Base-by-base conservation (phyloP, 2,797 vertebrate species). In the Amniataba percoides region DNA sequence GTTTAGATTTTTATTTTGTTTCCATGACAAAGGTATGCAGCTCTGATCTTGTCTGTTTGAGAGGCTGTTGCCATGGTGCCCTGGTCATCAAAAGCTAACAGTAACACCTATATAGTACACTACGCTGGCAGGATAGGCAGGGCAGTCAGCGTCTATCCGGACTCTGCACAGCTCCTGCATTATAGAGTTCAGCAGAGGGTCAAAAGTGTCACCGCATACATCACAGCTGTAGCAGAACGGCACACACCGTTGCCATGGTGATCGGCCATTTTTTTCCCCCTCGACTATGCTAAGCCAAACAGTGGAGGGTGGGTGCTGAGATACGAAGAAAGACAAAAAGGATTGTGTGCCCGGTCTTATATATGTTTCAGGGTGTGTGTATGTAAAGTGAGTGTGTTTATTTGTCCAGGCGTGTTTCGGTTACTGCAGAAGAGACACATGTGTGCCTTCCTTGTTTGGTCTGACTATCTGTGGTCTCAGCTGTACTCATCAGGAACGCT, bases 171-270 rank as follows among this genome's bases (percentile, higher is more conserved):
- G 77, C 85, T 86, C 83, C 81, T 86, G 82, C 89, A 89, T 89
- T 87, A 78, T 43, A 63, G 91, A 93, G 94, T 95, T 95, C 94
- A 95, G 72, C 75, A 71, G 71, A 70, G 90, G 93, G 94, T 94
- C 93, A 93, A 89, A 90, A 90, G 90, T 94, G 93, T 92, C 90
- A 93, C 89, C 90, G 91, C 92, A 94, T 94, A 94, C 91, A 95
- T 94, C 94, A 94, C 94, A 91, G 93, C 90, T 93, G 92, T 93
- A 91, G 93, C 89, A 91, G 93, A 94, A 93, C 84, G 49, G 89
- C 91, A 93, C 90, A 93, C 87, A 91, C 36, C 53, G 93, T 94
- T 93, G 71, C 93, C 86, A 93, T 93, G 87, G 93, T 63, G 89
- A 95, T 89, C 88, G 0, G 85, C 88, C 90, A 92, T 89, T 88